Evolutionary conservation across 2,888 invertebrate species (phyloP), one percentile per base, ranked within the genome.

Genomic region (Polydrusus cervinus): DNA sequence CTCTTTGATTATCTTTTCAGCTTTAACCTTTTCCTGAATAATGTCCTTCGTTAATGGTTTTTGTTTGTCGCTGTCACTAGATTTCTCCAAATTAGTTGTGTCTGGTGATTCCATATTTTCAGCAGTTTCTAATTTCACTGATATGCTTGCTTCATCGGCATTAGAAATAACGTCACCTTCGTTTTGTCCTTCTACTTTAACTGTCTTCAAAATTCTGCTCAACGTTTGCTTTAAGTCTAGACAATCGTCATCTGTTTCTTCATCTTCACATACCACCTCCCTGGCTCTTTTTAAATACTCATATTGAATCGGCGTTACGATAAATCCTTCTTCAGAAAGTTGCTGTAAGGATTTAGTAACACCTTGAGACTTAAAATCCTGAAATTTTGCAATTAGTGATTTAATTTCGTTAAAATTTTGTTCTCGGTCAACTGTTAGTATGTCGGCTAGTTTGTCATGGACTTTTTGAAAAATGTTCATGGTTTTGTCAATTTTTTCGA

Each of bases 271-370:
- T n/a, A 78, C 64, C 20, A 78, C 68, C n/a, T 79, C 78, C n/a
- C 73, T 71, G 7, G 79, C 79, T n/a, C 70, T 77, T 16, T 73
- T 68, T 38, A 82, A 60, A 57, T 82, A 82, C 9, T 79, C 69
- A 1, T 69, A 20, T 65, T 82, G 82, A 25, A 79, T 30, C 16
- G 76, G 71, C 0, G 80, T 78, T n/a, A 81, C 49, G 8, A 61
- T 45, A 40, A 75, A 65, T 1, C 64, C 61, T 11, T 65, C 51
- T n/a, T 75, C 74, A 10, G 53, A 20, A 11, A 75, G 62, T 53
- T 73, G 64, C 34, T 38, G 40, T 43, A 13, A 9, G 7, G 49
- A 49, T 25, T 49, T 38, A 16, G n/a, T 18, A 1, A 20, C 34
- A 14, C 25, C 65, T 30, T 45, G 55, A 13, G 43, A 45, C 11